These are phyloP conservation scores for Pasiphila rectangulata DNA, from an alignment of 2,888 invertebrate species.

Conservation along the genomic window DNA sequence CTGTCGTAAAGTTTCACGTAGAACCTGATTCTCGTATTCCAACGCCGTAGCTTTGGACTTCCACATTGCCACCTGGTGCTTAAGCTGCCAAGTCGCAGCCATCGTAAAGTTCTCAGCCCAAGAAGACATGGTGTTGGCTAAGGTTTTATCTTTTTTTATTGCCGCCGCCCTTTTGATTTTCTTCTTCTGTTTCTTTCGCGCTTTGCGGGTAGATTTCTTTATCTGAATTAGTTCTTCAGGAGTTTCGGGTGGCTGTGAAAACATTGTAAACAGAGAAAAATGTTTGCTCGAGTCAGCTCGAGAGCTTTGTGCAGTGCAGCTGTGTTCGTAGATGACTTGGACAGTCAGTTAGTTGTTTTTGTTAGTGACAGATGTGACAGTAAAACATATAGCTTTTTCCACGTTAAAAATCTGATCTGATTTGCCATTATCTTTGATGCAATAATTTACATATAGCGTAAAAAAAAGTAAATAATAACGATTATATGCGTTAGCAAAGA, in stretches of 20 bases:
- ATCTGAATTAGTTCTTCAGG: constrained; percentile 30
- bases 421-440: too few relatives aligned
- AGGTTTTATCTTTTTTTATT: constrained; percentile 36
- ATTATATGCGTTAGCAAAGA: too few relatives aligned
- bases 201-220: constrained; percentile 32
- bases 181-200: constrained; percentile 34
- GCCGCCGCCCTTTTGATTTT: constrained; percentile 42
- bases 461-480: too few relatives aligned
- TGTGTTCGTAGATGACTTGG: too few relatives aligned
- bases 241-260: constrained; percentile 44
- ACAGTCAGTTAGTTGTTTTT: too few relatives aligned
- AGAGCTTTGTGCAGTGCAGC: too few relatives aligned
- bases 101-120: constrained; percentile 65
- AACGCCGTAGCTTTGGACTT: constrained; percentile 80
- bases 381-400: too few relatives aligned
- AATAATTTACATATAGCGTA: too few relatives aligned
- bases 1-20: constrained; percentile 73
- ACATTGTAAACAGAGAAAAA: constrained; percentile 37
- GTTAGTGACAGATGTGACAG: too few relatives aligned
- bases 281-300: too few relatives aligned
- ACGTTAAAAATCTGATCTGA: too few relatives aligned
- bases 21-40: constrained; percentile 79
- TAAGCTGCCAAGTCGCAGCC: constrained; percentile 73
- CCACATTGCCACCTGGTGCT: constrained; percentile 82
- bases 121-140: constrained; percentile 56